These are phyloP conservation scores for Drosophila pandora DNA, from an alignment of 1,140 invertebrate genomes.

Conservation along the genomic window DNA sequence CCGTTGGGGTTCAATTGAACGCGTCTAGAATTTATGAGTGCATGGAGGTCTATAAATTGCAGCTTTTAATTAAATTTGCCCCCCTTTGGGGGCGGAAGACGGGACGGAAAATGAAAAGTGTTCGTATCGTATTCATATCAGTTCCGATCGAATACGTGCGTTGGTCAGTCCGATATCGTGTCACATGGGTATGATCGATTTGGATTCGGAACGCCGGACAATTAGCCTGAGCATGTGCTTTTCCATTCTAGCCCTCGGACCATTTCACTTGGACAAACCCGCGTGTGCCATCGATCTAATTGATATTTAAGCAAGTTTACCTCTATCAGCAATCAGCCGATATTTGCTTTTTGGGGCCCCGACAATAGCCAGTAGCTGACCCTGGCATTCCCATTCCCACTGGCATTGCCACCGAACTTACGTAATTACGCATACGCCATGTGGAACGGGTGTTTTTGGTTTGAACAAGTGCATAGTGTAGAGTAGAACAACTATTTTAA, in stretches of 20 bases:
- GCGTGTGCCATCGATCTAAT: slow-evolving; percentile 54
- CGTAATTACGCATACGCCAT: slow-evolving; percentile 69
- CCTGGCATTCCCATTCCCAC: slow-evolving; percentile 37
- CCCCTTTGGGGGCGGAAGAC: not conserved
- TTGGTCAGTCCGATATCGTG: slow-evolving; percentile 41
- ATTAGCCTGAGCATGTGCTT: slow-evolving; percentile 32
- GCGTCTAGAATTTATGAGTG: slow-evolving; percentile 66
- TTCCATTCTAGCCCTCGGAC: slow-evolving; percentile 11
- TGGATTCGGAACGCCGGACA: slow-evolving; percentile 17
- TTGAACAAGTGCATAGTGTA: not conserved
- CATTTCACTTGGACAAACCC: slow-evolving; percentile 31
- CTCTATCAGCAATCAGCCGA: slow-evolving; percentile 64
- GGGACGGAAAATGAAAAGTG: slow-evolving; percentile 43
- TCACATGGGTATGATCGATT: slow-evolving; percentile 71
- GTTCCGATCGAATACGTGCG: slow-evolving; percentile 51
- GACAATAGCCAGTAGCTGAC: slow-evolving; percentile 45
- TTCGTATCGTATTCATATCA: slow-evolving; percentile 39
- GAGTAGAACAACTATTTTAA: not conserved
- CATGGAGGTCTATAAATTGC: slow-evolving; percentile 62
- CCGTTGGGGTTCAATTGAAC: slow-evolving; percentile 46
- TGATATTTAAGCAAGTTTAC: slow-evolving; percentile 69
- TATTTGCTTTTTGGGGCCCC: slow-evolving; percentile 31
- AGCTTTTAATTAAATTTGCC: slow-evolving; percentile 67
- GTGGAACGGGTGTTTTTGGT: slow-evolving; percentile 26
- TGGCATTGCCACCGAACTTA: slow-evolving; percentile 33